A percentile compares a stretch with the other conserved stretches of the same genome.
phyloP scores from a whole-genome alignment of 2,888 invertebrate genomes.

The Crepidodera aurea region DNA sequence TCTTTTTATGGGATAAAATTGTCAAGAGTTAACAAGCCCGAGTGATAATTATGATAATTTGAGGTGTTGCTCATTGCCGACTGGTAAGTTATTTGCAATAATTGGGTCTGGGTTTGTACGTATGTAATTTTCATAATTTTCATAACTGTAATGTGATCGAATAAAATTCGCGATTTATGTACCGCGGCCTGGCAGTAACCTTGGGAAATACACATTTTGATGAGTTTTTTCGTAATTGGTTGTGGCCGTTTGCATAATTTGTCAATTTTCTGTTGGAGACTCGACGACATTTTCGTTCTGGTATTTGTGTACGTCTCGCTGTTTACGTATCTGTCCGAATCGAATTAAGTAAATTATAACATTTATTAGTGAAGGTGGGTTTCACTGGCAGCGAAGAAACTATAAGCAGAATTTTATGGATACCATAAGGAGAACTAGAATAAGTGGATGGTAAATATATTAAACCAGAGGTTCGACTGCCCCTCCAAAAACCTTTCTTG shows the following conservation, averaged over 20 bases:
- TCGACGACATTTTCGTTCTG: constrained; percentile 7
- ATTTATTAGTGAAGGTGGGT: not conserved
- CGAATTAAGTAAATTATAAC: not conserved
- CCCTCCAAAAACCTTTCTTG: too few species aligned
- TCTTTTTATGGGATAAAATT: constrained; percentile 15
- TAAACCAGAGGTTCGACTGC: too few species aligned
- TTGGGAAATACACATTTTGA: constrained; percentile 14
- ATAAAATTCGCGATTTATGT: constrained; percentile 18
- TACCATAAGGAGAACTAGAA: too few species aligned
- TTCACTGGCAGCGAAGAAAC: not conserved
- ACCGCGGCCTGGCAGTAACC: not conserved
- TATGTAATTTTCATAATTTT: constrained; percentile 37
- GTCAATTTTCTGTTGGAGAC: constrained; percentile 9
- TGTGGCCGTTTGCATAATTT: constrained; percentile 16
- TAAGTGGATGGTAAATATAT: too few species aligned
- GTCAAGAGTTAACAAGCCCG: constrained; percentile 28
- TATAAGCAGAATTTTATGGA: too few species aligned
- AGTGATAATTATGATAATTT: constrained; percentile 41
- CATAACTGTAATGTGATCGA: constrained; percentile 18
- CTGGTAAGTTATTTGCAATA: constrained; percentile 32
- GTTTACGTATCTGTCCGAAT: not conserved
- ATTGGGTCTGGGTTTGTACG: constrained; percentile 30
- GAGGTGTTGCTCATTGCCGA: constrained; percentile 36
- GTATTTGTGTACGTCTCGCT: not conserved
- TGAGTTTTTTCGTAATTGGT: constrained; percentile 14